Percentiles rank a stretch among this genome's conserved stretches.
These are phyloP conservation scores for Athene cunicularia DNA, from an alignment of 2,113 vertebrate genomes.

Conservation along the genomic window DNA sequence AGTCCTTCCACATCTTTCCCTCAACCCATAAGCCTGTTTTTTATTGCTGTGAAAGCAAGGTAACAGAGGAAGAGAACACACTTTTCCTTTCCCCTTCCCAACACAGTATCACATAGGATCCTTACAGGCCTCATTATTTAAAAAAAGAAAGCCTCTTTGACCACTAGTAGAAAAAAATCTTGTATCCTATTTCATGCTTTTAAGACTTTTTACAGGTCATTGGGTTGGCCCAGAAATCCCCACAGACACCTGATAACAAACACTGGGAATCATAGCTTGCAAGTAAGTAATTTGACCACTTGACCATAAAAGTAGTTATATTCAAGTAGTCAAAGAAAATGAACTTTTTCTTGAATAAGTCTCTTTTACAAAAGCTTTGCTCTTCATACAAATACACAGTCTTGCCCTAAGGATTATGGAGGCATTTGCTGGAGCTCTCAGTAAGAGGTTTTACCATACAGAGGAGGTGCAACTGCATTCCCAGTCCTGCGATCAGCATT, in stretches of 20 bases:
- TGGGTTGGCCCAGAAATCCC: background rate
- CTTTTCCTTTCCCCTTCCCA: background rate
- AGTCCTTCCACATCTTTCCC: background rate
- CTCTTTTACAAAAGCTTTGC: background rate
- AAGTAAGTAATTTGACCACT: background rate
- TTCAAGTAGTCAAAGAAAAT: background rate
- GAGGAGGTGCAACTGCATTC: background rate
- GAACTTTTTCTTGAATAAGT: background rate
- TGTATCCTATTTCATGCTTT: background rate
- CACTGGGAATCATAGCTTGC: background rate
- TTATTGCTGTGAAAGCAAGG: background rate
- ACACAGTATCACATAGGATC: background rate
- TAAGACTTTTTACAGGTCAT: background rate
- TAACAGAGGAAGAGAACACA: background rate
- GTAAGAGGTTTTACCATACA: background rate
- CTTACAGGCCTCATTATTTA: background rate
- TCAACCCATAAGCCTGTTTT: background rate
- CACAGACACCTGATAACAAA: background rate
- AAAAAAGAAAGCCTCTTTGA: background rate
- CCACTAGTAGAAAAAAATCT: background rate
- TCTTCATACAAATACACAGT: background rate
- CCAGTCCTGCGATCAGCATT: background rate
- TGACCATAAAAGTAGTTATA: background rate
- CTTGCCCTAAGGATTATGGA: background rate
- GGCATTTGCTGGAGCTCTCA: background rate